Base-by-base conservation (phyloP, 92 coral and sea anemone species). In the Actinernus sp. region DNA sequence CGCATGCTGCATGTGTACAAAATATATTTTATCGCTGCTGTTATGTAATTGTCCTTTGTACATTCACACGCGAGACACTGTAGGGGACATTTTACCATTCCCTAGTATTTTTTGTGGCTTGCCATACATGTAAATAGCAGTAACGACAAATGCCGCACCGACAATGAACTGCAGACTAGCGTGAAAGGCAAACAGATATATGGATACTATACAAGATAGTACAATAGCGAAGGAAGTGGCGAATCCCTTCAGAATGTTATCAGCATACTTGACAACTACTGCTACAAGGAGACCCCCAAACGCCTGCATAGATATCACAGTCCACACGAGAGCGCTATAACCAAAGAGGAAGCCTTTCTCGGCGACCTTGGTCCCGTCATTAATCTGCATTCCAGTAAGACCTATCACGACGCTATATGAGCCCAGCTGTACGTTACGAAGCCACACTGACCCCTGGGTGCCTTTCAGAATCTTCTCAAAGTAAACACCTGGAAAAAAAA, bases 381-480 rank as follows among this genome's bases (percentile, higher is more conserved):
- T 95, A 21, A 95, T 49, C 46, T 75, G 82, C 99, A 94, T 94
- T 1, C 95, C 99, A 14, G 84, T 61, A 1, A 95, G 83, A 1
- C 97, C 99, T 18, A 95, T 85, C 0, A 79, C 25, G 7, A 82
- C 30, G 20, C 95, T 92, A 49, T 79, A 95, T 26, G 71, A 59
- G 33, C 97, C 99, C 22, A 91, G 74, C 56, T 95, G 99, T 38
- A 91, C 82, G 37, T 95, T 95, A 19, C 97, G 79, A 33, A 95
- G 74, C 97, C 99, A 95, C 29, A 95, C 23, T 0, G 99, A 91
- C 5, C 87, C 74, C 41, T 81, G 65, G 10, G 88, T 71, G 22
- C 99, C 99, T 22, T 95, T 95, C 48, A 95, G 53, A 55, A 91
- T 95, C 79, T 95, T 95, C 77, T 95, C 99, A 87, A 94, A 91